Evolutionary conservation across 2,797 vertebrate species (phyloP).

Genomic region (Pogonophryne albipinna): DNA sequence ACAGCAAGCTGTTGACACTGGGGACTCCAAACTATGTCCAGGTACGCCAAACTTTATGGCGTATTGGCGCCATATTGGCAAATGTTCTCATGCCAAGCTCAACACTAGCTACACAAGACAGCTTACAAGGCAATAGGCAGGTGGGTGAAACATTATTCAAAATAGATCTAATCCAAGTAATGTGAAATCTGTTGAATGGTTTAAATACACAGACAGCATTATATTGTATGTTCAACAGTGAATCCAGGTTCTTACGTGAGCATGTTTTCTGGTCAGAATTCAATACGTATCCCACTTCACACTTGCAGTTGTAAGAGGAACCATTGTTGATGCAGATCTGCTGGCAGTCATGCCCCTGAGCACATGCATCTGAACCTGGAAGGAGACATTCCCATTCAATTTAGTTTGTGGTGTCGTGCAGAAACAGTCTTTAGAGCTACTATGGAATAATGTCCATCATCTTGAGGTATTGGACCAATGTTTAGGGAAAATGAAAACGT

Average conservation of each 20-base stretch:
- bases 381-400: constrained; percentile 14
- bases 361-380: constrained; percentile 70
- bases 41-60: neutral
- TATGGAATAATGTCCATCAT: constrained; percentile 4
- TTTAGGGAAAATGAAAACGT: neutral
- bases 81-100: constrained; percentile 1
- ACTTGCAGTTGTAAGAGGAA: constrained; percentile 80
- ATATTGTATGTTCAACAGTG: constrained; percentile 6
- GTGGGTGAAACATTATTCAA: neutral
- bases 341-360: constrained; percentile 81
- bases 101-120: constrained; percentile 6
- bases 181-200: neutral
- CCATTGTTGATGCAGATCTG: constrained; percentile 81
- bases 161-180: neutral
- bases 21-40: constrained; percentile 20
- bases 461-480: neutral
- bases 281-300: constrained; percentile 81
- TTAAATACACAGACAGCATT: neutral
- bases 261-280: constrained; percentile 83
- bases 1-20: neutral
- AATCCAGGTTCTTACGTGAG: constrained; percentile 75
- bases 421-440: neutral
- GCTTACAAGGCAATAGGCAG: neutral
- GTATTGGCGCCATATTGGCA: constrained; percentile 10
- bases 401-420: neutral